These are phyloP conservation scores for Zygaena filipendulae DNA, from an alignment of 2,888 invertebrate species.

Conservation along the genomic window DNA sequence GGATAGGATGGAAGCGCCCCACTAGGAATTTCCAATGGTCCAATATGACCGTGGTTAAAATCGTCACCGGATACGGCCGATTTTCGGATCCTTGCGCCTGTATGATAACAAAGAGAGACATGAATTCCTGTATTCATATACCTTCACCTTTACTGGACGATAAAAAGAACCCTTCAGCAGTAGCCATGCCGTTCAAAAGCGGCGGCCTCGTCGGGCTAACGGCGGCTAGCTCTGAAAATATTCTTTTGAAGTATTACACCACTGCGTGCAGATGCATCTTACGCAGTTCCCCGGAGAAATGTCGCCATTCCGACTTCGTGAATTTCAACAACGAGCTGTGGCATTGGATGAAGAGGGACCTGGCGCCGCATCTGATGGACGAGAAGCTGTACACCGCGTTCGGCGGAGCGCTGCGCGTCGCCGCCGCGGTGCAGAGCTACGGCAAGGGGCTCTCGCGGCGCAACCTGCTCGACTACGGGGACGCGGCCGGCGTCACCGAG, in stretches of 20 bases:
- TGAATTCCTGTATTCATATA: conserved; percentile 43
- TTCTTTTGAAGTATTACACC: conserved; percentile 47
- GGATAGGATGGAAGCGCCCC: conserved; percentile 44
- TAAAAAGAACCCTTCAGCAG: conserved; percentile 29
- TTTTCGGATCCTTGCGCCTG: conserved; percentile 35
- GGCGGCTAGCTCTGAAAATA: conserved; percentile 36
- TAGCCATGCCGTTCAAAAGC: conserved; percentile 43
- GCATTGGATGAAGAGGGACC: conserved; percentile 56
- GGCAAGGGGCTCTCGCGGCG: conserved; percentile 43
- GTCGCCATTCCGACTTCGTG: conserved; percentile 47
- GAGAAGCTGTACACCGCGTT: conserved; percentile 49
- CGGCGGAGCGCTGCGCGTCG: conserved; percentile 48
- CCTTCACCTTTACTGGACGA: conserved; percentile 45
- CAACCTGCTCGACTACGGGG: conserved; percentile 33
- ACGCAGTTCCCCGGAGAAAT: conserved; percentile 35
- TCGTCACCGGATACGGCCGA: conserved; percentile 33
- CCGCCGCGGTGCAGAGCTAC: conserved; percentile 51
- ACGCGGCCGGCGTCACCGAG: conserved; percentile 20
- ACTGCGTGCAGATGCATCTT: conserved; percentile 47
- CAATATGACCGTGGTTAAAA: conserved; percentile 47
- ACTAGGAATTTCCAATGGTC: conserved; percentile 30
- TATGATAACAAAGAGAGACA: conserved; percentile 39
- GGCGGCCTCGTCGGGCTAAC: conserved; percentile 37
- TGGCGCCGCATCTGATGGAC: conserved; percentile 46
- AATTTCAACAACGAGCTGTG: conserved; percentile 52